Evolutionary conservation across 2,113 vertebrate genomes (phyloP).

Genomic region (Mastomys coucha): DNA sequence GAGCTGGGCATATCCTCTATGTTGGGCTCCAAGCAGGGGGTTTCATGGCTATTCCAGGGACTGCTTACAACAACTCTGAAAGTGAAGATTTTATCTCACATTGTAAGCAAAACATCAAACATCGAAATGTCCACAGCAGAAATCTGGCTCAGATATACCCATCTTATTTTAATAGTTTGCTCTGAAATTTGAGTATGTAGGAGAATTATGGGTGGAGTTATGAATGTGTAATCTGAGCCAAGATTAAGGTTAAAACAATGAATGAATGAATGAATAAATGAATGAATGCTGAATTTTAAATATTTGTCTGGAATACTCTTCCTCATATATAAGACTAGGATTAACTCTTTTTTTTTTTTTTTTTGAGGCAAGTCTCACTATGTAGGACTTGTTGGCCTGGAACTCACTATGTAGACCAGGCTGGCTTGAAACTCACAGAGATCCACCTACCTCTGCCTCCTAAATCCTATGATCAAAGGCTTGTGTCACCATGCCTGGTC

Average conservation of each 20-base stretch:
- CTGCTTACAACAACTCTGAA: background rate
- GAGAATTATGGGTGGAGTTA: background rate
- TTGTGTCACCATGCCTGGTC: background rate
- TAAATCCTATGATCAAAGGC: background rate
- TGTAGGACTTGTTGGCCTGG: background rate
- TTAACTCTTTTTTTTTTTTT: background rate
- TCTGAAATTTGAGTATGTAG: background rate
- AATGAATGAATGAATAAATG: no score
- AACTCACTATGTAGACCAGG: background rate
- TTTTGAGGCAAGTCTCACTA: background rate
- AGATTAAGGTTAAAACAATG: background rate
- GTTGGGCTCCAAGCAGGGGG: background rate
- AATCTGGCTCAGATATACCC: background rate
- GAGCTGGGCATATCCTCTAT: background rate
- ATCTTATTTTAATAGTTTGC: background rate
- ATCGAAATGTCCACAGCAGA: background rate
- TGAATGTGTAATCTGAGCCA: background rate
- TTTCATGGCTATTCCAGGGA: background rate
- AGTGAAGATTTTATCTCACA: background rate
- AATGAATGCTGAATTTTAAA: background rate
- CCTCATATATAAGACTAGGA: background rate
- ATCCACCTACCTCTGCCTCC: background rate
- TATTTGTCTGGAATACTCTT: background rate
- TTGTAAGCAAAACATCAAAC: background rate
- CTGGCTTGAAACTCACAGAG: background rate